Base-by-base conservation (phyloP, 1,140 invertebrate genomes). In the Trichogramma pretiosum region DNA sequence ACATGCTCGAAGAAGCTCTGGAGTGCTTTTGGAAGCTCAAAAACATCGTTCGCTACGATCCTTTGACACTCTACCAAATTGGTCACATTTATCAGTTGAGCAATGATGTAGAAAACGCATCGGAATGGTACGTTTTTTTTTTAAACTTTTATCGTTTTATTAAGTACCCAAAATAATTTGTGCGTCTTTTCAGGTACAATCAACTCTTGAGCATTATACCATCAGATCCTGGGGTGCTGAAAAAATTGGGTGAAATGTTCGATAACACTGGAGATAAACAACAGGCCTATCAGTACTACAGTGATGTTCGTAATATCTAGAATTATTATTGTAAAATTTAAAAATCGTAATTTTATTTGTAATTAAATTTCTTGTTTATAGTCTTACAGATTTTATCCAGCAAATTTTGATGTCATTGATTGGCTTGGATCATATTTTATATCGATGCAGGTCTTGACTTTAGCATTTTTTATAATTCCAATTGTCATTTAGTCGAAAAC, bases 391-490 rank as follows among this genome's bases (percentile, higher is more conserved):
- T 87, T 88, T 62, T 91, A 87, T 67, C 92, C 93, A 39, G 87
- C 87, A 28, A 89, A 90, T 70, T 81, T 94, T 35, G 80, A 83
- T 46, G 89, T 91, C 1, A 87, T 96, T 47, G 87, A 93, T 62
- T 96, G 92, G 82, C 74, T 97, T 21, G 89, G 87, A 34, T 87
- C 87, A 0, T 93, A 95, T 65, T 93, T 90, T 59, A 84, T 94
- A 45, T 87, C 93, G 58, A 81, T 91, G 58, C 86, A 93, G 72
- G 80, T 87, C 59, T 23, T 41, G 48, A 39, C 3, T 28, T 28
- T 14, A 46, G 36, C 32, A 33, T 44, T 46, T 9, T 43, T 19
- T 30, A 40, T 28, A 44, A 37, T 48, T 19, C 13, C 19, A 16
- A 39, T 33, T 17, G 16, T 35, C 23, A n/a, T n/a, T n/a, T n/a